These are phyloP conservation scores for Apocheima hispidaria DNA, from an alignment of 2,888 invertebrate genomes.

Conservation along the genomic window DNA sequence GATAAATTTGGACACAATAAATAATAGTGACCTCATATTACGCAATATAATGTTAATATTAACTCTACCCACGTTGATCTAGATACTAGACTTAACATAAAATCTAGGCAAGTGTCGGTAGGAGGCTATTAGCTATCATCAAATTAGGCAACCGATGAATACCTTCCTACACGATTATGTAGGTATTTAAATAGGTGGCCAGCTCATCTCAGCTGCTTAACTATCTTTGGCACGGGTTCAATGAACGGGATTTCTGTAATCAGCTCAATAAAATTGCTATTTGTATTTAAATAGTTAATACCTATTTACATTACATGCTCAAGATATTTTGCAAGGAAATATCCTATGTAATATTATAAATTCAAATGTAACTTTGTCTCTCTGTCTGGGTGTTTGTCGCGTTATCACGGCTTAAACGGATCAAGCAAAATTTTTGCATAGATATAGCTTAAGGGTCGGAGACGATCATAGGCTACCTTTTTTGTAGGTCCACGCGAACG, in stretches of 20 bases:
- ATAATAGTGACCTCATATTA: no score
- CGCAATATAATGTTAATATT: no score
- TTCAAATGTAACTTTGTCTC: no score
- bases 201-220: slow-evolving; percentile 49
- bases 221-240: slow-evolving; percentile 60
- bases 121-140: slow-evolving; percentile 23
- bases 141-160: slow-evolving; percentile 38
- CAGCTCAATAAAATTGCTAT: slow-evolving; percentile 20
- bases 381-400: no score
- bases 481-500: no score
- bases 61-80: slow-evolving; percentile 4
- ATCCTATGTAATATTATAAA: no score
- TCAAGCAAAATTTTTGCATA: no score
- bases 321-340: neutral
- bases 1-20: no score
- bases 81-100: slow-evolving; percentile 1
- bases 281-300: slow-evolving; percentile 3
- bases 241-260: slow-evolving; percentile 47
- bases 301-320: neutral
- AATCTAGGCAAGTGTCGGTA: slow-evolving; percentile 27
- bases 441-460: no score
- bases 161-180: slow-evolving; percentile 42
- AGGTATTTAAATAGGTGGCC: slow-evolving; percentile 47
- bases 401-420: no score
- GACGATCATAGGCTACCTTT: no score